phyloP scores from a whole-genome alignment of 64 coral and sea anemone species.

The Dendronephthya gigantea region DNA sequence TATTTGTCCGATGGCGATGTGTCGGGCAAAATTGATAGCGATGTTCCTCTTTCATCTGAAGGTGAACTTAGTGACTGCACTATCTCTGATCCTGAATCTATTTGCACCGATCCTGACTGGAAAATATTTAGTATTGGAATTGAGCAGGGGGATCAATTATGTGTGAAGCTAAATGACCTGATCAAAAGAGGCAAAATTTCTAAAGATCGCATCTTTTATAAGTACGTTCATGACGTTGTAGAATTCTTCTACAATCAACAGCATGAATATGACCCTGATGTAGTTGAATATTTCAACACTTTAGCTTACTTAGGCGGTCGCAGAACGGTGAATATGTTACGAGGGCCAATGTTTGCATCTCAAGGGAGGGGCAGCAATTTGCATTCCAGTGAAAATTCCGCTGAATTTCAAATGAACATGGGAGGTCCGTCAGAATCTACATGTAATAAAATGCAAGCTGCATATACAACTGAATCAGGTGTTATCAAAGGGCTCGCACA shows the following conservation, averaged over 20 bases:
- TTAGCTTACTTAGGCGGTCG: constrained; percentile 26
- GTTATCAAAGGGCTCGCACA: constrained; percentile 22
- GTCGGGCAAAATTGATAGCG: neutral
- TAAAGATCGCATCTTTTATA: constrained; percentile 26
- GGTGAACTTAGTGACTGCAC: neutral
- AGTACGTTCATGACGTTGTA: constrained; percentile 9
- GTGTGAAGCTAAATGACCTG: neutral
- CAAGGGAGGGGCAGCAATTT: constrained; percentile 20
- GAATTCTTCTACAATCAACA: constrained; percentile 22
- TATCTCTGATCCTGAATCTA: neutral
- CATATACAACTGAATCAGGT: constrained; percentile 39
- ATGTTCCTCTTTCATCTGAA: neutral
- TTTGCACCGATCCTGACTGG: neutral
- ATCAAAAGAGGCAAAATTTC: constrained; percentile 26
- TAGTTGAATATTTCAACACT: constrained; percentile 49
- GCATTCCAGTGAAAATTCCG: neutral
- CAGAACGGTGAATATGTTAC: constrained; percentile 26
- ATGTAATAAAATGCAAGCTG: constrained; percentile 33
- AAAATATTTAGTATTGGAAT: neutral
- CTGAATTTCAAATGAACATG: constrained; percentile 33
- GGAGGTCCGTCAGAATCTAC: constrained; percentile 42
- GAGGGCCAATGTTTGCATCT: constrained; percentile 27
- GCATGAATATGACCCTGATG: constrained; percentile 27
- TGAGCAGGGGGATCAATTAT: neutral
- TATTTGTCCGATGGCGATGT: neutral